These are phyloP conservation scores for Tretioscincus oriximinensis DNA, from an alignment of 2,113 vertebrate genomes.

Conservation along the genomic window DNA sequence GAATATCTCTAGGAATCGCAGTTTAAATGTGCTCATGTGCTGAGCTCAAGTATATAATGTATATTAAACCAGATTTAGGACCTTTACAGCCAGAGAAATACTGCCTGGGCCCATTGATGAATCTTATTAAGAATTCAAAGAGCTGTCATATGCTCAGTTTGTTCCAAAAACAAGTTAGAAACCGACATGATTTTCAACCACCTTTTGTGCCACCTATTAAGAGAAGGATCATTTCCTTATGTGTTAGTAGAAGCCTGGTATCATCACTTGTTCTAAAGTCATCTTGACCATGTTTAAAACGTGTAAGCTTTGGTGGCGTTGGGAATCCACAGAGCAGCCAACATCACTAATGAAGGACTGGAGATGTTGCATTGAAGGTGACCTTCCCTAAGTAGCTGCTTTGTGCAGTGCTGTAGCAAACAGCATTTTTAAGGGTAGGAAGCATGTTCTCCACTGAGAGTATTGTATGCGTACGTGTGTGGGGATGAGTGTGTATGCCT, in stretches of 20 bases:
- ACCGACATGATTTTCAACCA: conserved; percentile 52
- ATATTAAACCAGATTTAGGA: too few species aligned
- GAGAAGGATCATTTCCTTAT: not conserved
- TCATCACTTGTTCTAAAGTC: not conserved
- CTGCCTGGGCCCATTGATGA: conserved; percentile 55
- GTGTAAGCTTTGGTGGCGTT: not conserved
- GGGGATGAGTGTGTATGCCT: not conserved
- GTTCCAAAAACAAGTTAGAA: conserved; percentile 62
- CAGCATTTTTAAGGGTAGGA: not conserved
- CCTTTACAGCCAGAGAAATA: conserved; percentile 54
- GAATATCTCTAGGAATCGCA: conserved; percentile 30
- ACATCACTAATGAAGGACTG: not conserved
- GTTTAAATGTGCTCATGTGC: conserved; percentile 43
- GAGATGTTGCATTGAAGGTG: not conserved
- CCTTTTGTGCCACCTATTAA: conserved; percentile 26
- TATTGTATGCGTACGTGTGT: not conserved
- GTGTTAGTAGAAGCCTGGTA: not conserved
- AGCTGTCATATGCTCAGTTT: conserved; percentile 62
- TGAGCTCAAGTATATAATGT: conserved; percentile 42
- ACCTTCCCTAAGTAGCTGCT: not conserved
- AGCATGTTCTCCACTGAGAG: not conserved
- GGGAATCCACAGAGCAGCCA: not conserved
- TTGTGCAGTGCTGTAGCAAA: not conserved
- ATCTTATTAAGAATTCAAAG: conserved; percentile 57
- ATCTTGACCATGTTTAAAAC: not conserved